These are phyloP conservation scores for Hemaris fuciformis DNA, from an alignment of 2,888 invertebrate genomes.

Conservation along the genomic window DNA sequence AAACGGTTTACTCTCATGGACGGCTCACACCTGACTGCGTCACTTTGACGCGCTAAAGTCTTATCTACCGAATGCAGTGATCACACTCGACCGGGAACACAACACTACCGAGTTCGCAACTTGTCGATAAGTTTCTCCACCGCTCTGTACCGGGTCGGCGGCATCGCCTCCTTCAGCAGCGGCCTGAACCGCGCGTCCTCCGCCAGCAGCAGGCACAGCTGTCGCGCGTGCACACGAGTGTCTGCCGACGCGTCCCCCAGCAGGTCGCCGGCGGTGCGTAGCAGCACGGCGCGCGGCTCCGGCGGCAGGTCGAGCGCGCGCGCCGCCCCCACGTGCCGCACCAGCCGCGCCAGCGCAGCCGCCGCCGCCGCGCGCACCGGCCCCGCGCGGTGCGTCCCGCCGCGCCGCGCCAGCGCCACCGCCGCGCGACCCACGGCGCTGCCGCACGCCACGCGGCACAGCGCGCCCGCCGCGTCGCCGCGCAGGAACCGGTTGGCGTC, in stretches of 20 bases:
- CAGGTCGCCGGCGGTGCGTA: conserved; percentile 91
- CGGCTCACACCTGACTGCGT: not conserved
- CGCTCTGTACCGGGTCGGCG: conserved; percentile 88
- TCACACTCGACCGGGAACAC: not conserved
- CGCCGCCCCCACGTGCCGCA: conserved; percentile 87
- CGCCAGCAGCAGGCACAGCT: conserved; percentile 87
- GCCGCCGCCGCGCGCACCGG: conserved; percentile 92
- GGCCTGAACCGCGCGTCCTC: conserved; percentile 88
- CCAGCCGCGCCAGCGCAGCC: conserved; percentile 86
- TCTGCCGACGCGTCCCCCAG: conserved; percentile 93
- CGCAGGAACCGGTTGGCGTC: conserved; percentile 97
- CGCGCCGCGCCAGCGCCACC: conserved; percentile 84
- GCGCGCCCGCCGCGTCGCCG: conserved; percentile 91
- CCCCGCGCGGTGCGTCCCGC: conserved; percentile 91
- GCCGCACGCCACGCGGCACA: conserved; percentile 91
- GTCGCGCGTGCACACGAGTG: conserved; percentile 90
- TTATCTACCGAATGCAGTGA: not conserved
- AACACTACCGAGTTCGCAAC: conserved; percentile 51
- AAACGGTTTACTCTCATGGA: not conserved
- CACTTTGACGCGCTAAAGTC: not conserved
- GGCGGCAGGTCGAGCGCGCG: conserved; percentile 86
- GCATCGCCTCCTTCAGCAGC: conserved; percentile 89
- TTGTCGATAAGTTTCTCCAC: conserved; percentile 90
- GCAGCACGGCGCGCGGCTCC: conserved; percentile 89
- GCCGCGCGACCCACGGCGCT: conserved; percentile 86